Evolutionary conservation across 2,888 invertebrate species (phyloP).

Genomic region (Pandemis cinnamomeana): DNA sequence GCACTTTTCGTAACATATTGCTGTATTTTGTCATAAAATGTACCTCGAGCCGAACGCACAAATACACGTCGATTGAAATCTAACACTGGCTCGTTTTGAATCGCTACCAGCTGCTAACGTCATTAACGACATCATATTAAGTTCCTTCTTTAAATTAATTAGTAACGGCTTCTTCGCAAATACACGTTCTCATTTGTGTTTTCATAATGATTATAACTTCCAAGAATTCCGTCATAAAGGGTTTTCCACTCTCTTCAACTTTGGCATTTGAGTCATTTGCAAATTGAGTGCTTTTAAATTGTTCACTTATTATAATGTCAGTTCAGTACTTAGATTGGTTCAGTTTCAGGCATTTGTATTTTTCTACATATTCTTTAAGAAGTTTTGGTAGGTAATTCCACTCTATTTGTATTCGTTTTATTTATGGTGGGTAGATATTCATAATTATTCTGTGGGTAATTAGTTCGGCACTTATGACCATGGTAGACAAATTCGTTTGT

Average conservation of each 20-base stretch:
- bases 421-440: neutral
- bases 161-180: slow-evolving; percentile 13
- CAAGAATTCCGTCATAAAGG: neutral
- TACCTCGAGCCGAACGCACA: neutral
- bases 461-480: too few relatives aligned
- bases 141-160: slow-evolving; percentile 14
- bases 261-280: neutral
- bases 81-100: slow-evolving; percentile 5
- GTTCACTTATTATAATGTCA: neutral
- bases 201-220: slow-evolving; percentile 11
- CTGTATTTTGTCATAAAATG: neutral
- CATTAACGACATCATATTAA: slow-evolving; percentile 14
- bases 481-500: too few relatives aligned
- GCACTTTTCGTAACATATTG: neutral
- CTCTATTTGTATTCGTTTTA: neutral
- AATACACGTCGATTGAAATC: slow-evolving; percentile 3
- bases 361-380: neutral
- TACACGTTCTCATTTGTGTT: slow-evolving; percentile 10
- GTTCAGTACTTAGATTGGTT: neutral
- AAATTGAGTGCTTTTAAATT: neutral
- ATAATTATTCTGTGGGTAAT: neutral
- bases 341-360: neutral
- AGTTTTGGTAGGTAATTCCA: neutral
- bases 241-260: neutral
- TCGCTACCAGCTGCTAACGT: slow-evolving; percentile 6